Evolutionary conservation across 2,113 vertebrate species (phyloP), one percentile per base, ranked within the genome.

Genomic region (Gallinago media): DNA sequence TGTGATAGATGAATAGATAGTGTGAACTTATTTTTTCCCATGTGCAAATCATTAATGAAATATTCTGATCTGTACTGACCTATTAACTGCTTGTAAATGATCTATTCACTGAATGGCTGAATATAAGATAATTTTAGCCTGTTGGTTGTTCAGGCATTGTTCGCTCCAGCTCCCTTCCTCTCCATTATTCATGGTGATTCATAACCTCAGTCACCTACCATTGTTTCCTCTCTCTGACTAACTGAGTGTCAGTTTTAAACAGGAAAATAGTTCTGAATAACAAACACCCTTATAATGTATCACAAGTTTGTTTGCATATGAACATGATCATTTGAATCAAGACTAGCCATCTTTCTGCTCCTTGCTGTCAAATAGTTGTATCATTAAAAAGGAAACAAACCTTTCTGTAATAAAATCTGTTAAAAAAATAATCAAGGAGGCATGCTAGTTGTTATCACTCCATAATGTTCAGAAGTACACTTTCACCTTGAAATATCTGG

Each of bases 131-230:
- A 50, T 88, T 94, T 83, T 67, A 92, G 49, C 46, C 42, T 73
- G 20, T 73, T 74, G 68, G 40, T 61, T 80, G 20, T 80, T 90
- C 62, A 74, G 54, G 19, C 36, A 56, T n/a, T 75, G 21, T 85
- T 94, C 84, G 31, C 27, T 81, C 78, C 82, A 34, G 40, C 70
- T 86, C 84, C 42, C 31, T 94, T 91, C 20, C 21, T 82, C 40
- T 83, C 21, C 25, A 38, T 91, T 93, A 66, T 85, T 93, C 77
- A 47, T 62, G 46, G n/a, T 82, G 74, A 96, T 89, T 73, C 58
- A 88, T 70, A 46, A 83, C 62, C 54, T 93, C 66, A 70, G 49
- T 76, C 55, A 85, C 58, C 50, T 82, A 23, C 27, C 15, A 31
- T 71, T 61, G 10, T 62, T 79, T 92, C 14, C 29, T 68, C 42